Evolutionary conservation across 2,888 invertebrate species (phyloP).

Genomic region (Byasa hedistus): DNA sequence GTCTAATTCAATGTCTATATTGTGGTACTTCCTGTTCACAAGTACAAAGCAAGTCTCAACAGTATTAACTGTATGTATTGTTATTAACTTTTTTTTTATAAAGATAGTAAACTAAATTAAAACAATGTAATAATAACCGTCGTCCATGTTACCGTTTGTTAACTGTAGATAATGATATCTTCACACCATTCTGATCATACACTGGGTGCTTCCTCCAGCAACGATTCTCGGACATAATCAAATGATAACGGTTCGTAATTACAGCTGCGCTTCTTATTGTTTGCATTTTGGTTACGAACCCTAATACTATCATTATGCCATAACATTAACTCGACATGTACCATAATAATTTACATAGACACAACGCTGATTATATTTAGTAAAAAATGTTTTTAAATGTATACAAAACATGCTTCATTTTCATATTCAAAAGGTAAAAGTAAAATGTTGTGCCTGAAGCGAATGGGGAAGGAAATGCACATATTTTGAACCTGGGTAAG

Average conservation of each 20-base stretch:
- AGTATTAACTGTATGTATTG: neutral
- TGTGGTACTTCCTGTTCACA: too few species aligned
- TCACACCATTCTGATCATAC: conserved; percentile 20
- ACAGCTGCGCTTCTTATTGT: neutral
- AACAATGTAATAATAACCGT: conserved; percentile 11
- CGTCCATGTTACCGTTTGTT: conserved; percentile 6
- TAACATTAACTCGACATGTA: neutral
- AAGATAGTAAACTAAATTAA: conserved; percentile 10
- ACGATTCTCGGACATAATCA: conserved; percentile 14
- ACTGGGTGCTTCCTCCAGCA: conserved; percentile 10
- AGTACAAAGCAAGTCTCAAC: too few species aligned
- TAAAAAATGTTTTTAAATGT: neutral
- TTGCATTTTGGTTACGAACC: neutral
- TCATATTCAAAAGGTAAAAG: conserved; percentile 16
- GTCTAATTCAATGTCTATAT: too few species aligned
- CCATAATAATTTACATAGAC: too few species aligned
- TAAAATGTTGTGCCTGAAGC: conserved; percentile 9
- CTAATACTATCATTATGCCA: neutral
- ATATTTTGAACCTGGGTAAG: neutral
- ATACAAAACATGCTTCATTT: conserved; percentile 14
- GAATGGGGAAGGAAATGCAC: conserved; percentile 4
- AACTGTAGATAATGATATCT: conserved; percentile 27
- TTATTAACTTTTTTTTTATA: conserved; percentile 1
- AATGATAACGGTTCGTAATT: conserved; percentile 23
- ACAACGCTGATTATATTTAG: too few species aligned